Conservation (phyloP, 2,888 invertebrate species). For the Portevinia maculata region DNA sequence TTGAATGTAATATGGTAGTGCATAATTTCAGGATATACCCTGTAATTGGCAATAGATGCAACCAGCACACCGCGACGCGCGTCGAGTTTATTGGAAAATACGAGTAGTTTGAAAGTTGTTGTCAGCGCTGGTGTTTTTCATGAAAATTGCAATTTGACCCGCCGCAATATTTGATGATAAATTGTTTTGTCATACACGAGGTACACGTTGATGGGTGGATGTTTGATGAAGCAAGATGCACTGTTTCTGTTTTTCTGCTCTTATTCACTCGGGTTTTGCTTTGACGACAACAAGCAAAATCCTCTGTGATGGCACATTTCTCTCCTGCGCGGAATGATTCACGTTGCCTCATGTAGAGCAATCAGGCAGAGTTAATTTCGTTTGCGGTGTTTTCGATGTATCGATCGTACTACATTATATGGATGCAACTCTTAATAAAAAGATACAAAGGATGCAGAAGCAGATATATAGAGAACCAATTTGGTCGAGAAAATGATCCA, state of each 20-base stretch:
- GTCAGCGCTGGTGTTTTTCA: constrained; percentile 61
- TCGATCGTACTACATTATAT: constrained; percentile 69
- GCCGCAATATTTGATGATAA: constrained; percentile 60
- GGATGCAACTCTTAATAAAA: constrained; percentile 65
- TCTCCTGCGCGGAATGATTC: background rate
- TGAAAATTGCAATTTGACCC: constrained; percentile 69
- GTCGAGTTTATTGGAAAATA: constrained; percentile 47
- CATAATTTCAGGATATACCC: constrained; percentile 30
- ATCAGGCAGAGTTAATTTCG: constrained; percentile 65
- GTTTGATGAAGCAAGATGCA: constrained; percentile 19
- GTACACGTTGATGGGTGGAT: constrained; percentile 29
- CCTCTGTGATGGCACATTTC: background rate
- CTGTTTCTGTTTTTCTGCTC: constrained; percentile 2
- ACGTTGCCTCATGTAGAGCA: constrained; percentile 73
- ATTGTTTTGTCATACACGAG: constrained; percentile 41
- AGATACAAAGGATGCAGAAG: constrained; percentile 38
- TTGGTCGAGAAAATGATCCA: constrained; percentile 42
- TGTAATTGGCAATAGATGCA: constrained; percentile 48
- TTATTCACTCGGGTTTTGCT: constrained; percentile 2
- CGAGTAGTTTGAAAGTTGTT: constrained; percentile 56
- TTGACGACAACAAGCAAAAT: constrained; percentile 4
- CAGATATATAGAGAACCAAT: constrained; percentile 53
- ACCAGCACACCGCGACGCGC: background rate
- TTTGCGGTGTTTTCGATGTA: constrained; percentile 65
- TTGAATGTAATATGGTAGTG: constrained; percentile 36